Base-by-base conservation (phyloP, 2,888 invertebrate species). In the Lamellibrachia satsuma region DNA sequence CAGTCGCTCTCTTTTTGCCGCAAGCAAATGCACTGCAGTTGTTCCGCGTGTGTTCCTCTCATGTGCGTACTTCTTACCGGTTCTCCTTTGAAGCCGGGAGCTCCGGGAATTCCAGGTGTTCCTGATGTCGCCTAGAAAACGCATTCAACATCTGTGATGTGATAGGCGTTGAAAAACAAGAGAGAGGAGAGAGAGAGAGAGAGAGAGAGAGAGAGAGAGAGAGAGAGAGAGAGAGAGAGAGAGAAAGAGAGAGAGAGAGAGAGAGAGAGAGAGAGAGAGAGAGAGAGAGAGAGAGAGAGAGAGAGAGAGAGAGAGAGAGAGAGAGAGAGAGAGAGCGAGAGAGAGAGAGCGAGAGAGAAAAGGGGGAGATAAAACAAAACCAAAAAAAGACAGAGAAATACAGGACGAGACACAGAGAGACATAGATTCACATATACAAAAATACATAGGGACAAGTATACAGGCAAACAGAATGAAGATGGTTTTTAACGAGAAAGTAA, bases 121-220 rank as follows among this genome's bases (percentile, higher is more conserved):
- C 75, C 75, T 6, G 75, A 15, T 3, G 75, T 15, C 75, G 75
- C 75, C 75, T 75, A n/a, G 75, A 75, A 75, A 75, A 75, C 75
- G 75, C 75, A 75, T 75, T 75, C 75, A 75, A 75, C 75, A 75
- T 75, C 75, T 15, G n/a, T 75, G n/a, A 75, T 39, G n/a, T 75
- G 75, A 75, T 75, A 22, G 75, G 4, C 3, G 15, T 22, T 15
- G 75, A 22, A 15, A 75, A 39, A 75, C 75, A 75, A 75, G 22
- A 1, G 22, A 75, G 22, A 22, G 15, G 15, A 75, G 75, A 75
- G 22, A 75, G 15, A 60, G 9, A 60, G 60, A 15, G 75, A 75
- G 15, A 75, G 75, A 3, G 75, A 15, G 75, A 3, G 75, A 3
- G 75, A 3, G 75, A 3, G 75, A 1, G 75, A 15, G 75, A 0